Percentiles rank a stretch among this genome's conserved stretches.
phyloP scores from a whole-genome alignment of 1,140 invertebrate genomes.

The Cyrtorhinus lividipennis region DNA sequence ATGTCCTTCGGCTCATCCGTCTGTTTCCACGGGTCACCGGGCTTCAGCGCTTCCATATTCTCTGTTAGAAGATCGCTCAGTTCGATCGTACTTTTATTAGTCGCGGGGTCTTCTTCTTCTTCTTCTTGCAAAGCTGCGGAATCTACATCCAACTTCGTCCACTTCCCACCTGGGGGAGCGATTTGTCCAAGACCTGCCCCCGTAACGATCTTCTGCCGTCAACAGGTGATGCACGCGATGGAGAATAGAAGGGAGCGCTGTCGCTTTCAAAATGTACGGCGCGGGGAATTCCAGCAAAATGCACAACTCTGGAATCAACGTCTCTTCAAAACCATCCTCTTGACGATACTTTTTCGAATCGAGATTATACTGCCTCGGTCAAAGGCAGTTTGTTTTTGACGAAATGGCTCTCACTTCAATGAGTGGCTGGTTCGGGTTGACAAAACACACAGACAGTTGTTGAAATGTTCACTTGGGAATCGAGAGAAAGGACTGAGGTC shows the following conservation, averaged over 20 bases:
- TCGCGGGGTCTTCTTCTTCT: neutral
- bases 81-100: constrained; percentile 2
- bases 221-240: constrained; percentile 63
- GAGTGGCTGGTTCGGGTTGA: constrained; percentile 60
- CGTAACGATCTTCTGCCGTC: constrained; percentile 38
- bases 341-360: neutral
- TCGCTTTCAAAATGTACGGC: constrained; percentile 78
- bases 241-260: constrained; percentile 73
- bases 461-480: constrained; percentile 65
- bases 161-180: neutral
- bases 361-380: constrained; percentile 38
- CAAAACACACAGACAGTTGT: constrained; percentile 54
- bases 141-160: constrained; percentile 26
- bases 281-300: constrained; percentile 54
- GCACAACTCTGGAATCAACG: constrained; percentile 84
- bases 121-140: constrained; percentile 12
- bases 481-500: constrained; percentile 59
- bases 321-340: constrained; percentile 49
- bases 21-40: constrained; percentile 33
- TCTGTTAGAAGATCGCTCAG: constrained; percentile 5
- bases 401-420: constrained; percentile 81
- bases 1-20: constrained; percentile 49
- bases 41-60: constrained; percentile 4
- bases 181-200: constrained; percentile 31
- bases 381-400: constrained; percentile 55